Evolutionary conservation across 2,113 vertebrate species (phyloP), one percentile per base, ranked within the genome.

Genomic region (Hypanus sabinus): DNA sequence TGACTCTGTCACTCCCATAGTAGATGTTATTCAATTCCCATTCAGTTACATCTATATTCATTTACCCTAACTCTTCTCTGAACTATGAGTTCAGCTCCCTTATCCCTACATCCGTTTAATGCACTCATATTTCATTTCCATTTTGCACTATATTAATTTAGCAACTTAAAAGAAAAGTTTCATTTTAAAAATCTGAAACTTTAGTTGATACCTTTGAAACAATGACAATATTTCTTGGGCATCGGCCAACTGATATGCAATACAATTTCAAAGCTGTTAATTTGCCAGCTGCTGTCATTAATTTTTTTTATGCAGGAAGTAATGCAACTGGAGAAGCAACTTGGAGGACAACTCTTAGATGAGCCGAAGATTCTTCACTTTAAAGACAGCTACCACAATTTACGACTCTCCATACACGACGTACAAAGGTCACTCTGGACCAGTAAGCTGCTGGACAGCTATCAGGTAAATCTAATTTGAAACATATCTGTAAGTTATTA

Each of bases 361-460:
- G 98, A 98, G 94, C 98, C 99, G 3, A 98, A 99, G 22, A 95
- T 99, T 94, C 97, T 99, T 95, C 98, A 99, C 96, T 99, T 99
- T 97, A 99, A 99, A 97, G 99, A 99, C 97, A 99, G 98, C 95
- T 99, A 99, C 96, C 98, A 99, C 97, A 99, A 99, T 97, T 97
- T 99, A 95, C 98, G 99, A 94, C 97, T 99, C 95, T 99, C 99
- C 96, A 97, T 99, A 96, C 99, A 99, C 0, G 98, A 99, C 83
- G 98, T 99, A 97, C 98, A 98, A 96, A 98, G 98, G 96, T 97
- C 98, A 20, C 98, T 99, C 95, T 99, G 99, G 99, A 98, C 98
- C 96, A 99, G 98, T 97, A 99, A 99, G 95, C 98, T 99, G 94
- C 97, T 99, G 0, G 98, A 98, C 93, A 98, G 98, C 95, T 99